These are phyloP conservation scores for Cephus spinipes DNA, from an alignment of 2,888 invertebrate genomes.

Conservation along the genomic window DNA sequence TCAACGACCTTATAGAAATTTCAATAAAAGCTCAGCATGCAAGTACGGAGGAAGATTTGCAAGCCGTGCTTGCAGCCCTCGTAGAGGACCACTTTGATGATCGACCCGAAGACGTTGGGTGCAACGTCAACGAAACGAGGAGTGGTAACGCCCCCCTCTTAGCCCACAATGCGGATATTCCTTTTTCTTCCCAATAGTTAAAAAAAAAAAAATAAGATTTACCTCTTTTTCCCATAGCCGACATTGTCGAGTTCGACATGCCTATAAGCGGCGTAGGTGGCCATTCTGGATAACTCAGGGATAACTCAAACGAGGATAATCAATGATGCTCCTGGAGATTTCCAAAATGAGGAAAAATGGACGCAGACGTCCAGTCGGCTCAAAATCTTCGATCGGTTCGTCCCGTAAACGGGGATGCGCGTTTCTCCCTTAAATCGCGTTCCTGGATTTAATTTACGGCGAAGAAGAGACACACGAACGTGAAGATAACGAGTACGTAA, in stretches of 20 bases:
- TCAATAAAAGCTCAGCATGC: not conserved
- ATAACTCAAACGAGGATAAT: not conserved
- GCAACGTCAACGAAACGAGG: not conserved
- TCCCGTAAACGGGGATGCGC: not conserved
- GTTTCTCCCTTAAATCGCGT: not conserved
- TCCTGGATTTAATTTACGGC: not conserved
- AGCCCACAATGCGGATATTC: not conserved
- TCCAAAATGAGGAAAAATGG: constrained; percentile 18
- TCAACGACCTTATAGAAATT: not conserved
- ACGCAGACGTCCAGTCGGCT: not conserved
- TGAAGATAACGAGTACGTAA: not conserved
- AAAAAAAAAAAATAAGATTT: constrained; percentile 31
- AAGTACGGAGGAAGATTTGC: not conserved
- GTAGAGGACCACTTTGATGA: not conserved
- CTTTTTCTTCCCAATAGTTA: not conserved
- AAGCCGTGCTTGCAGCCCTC: not conserved
- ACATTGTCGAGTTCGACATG: constrained; percentile 95
- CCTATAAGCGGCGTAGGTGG: constrained; percentile 92
- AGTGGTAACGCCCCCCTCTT: not conserved
- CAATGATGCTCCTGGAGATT: not conserved
- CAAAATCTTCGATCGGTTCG: not conserved
- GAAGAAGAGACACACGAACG: not conserved
- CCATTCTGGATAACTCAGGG: constrained; percentile 71
- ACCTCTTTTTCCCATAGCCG: constrained; percentile 94
- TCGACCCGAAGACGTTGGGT: not conserved